Percentiles rank a stretch among this genome's conserved stretches.
Evolutionary conservation across 1,140 invertebrate species (phyloP).

Genomic region (Chironomus tepperi): DNA sequence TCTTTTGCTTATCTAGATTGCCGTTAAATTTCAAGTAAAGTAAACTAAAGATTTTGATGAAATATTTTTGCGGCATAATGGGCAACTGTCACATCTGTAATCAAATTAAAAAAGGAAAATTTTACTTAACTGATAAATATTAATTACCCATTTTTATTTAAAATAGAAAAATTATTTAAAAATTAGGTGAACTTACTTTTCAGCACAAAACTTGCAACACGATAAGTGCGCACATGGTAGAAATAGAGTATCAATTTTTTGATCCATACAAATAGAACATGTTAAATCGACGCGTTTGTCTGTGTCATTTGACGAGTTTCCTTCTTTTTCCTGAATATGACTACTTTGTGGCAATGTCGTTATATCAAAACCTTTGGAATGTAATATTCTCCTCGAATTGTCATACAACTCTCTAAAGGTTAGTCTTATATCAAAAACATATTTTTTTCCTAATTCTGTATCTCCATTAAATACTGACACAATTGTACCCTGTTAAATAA

Average conservation of each 20-base stretch:
- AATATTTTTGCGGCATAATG: not conserved
- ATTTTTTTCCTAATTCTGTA: slow-evolving; percentile 73
- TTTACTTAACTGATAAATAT: too few species aligned
- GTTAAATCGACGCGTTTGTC: slow-evolving; percentile 48
- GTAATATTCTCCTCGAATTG: slow-evolving; percentile 64
- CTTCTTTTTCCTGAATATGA: slow-evolving; percentile 2
- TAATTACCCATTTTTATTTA: too few species aligned
- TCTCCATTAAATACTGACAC: slow-evolving; percentile 86
- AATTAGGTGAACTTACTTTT: slow-evolving; percentile 43
- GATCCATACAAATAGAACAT: slow-evolving; percentile 77
- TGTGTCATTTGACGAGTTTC: slow-evolving; percentile 19
- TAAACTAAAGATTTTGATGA: not conserved
- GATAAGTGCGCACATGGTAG: slow-evolving; percentile 75
- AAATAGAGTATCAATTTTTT: slow-evolving; percentile 67
- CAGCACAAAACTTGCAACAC: slow-evolving; percentile 62
- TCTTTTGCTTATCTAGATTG: not conserved
- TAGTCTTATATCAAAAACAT: slow-evolving; percentile 79
- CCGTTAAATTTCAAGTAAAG: not conserved
- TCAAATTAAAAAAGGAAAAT: not conserved
- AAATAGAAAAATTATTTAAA: too few species aligned
- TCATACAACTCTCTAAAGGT: slow-evolving; percentile 83
- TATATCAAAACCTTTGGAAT: slow-evolving; percentile 45
- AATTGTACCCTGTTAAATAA: slow-evolving; percentile 60
- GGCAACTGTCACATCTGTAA: not conserved
- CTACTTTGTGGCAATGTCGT: slow-evolving; percentile 22